Evolutionary conservation across 1,140 invertebrate species (phyloP), one percentile per base, ranked within the genome.

Genomic region (Calliopsis andreniformis): DNA sequence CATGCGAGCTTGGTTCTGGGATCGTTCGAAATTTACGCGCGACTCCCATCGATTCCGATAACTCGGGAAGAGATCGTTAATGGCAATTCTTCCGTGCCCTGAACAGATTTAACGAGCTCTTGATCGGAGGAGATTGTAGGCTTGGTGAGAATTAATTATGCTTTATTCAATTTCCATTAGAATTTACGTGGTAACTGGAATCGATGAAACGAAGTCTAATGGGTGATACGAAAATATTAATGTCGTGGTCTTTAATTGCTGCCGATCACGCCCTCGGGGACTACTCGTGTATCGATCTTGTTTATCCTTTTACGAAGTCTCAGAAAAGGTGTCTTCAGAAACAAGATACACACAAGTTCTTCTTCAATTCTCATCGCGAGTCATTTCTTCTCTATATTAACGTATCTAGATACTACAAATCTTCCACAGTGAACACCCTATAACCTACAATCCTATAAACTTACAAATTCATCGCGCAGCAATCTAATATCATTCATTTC

Each of bases 91-190:
- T 2, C 28, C 14, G 18, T 7, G 45, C 30, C 7, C 16, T 14
- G 14, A 25, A 20, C 18, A 6, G 23, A 7, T 16, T 67, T 75
- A 75, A 75, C 71, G 51, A 67, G 62, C n/a, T 14, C 18, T 16
- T 18, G 39, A 55, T 47, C 62, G 51, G n/a, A 28, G 7, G 39
- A 56, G 67, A 75, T 67, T 55, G 67, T 75, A 75, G 55, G 61
- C 67, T 75, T 58, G 51, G 18, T 51, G 42, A 51, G 51, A 67
- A 45, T 67, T 63, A 25, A 64, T 75, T 67, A 56, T 20, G 28
- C 28, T 64, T 42, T 42, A 53, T 63, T 32, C 59, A 28, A 23
- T 66, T 67, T 16, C n/a, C 30, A 16, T n/a, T 16, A 20, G 28
- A 42, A n/a, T 66, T 73, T 56, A 43, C 18, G 12, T 6, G 14